A percentile compares a stretch with the other conserved stretches of the same genome.
These are phyloP conservation scores for Nannospalax galili DNA, from an alignment of 2,113 vertebrate genomes.

Conservation along the genomic window DNA sequence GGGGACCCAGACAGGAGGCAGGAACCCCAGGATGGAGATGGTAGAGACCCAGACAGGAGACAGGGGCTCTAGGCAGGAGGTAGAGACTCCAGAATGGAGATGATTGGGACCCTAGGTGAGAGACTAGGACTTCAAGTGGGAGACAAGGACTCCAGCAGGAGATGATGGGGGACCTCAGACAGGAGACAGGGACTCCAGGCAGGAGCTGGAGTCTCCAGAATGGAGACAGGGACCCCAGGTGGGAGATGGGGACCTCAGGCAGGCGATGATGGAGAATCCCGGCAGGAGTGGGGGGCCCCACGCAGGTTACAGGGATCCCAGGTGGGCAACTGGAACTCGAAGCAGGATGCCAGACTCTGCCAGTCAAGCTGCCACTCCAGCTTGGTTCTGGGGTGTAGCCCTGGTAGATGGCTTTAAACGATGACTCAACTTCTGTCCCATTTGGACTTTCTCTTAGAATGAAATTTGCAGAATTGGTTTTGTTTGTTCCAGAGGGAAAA, in stretches of 20 bases:
- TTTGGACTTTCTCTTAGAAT: constrained; percentile 48
- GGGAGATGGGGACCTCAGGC: background rate
- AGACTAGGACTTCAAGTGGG: too few relatives aligned
- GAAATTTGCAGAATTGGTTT: constrained; percentile 64
- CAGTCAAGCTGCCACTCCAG: background rate
- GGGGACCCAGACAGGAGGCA: background rate
- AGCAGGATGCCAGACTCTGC: background rate
- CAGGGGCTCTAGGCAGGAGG: background rate
- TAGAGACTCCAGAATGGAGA: background rate
- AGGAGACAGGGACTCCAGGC: background rate
- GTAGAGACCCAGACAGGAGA: too few relatives aligned
- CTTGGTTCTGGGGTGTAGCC: background rate
- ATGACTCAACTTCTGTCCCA: constrained; percentile 43
- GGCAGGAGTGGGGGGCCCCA: background rate
- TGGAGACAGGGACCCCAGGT: background rate
- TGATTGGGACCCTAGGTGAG: background rate
- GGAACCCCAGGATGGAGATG: too few relatives aligned
- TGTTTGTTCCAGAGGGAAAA: background rate
- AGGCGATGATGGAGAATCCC: too few relatives aligned
- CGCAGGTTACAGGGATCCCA: too few relatives aligned
- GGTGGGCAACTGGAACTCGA: too few relatives aligned
- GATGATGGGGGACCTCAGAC: background rate
- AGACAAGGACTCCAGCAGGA: background rate
- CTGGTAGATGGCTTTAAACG: background rate
- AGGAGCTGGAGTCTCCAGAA: background rate